Evolutionary conservation across 2,797 vertebrate genomes (phyloP), one percentile per base, ranked within the genome.

Genomic region (Sebastes nivosus): DNA sequence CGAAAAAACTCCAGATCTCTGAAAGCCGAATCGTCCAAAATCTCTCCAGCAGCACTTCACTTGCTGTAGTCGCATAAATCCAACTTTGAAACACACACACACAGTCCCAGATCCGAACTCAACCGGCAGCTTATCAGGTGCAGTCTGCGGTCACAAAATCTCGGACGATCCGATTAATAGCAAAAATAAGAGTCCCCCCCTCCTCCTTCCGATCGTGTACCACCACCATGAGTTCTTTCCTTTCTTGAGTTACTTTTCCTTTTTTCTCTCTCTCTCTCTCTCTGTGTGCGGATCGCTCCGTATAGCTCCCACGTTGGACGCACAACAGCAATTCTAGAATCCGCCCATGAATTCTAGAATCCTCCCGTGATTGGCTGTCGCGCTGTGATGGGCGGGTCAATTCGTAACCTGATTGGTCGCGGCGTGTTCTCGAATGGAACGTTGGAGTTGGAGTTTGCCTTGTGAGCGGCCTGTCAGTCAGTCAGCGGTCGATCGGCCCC

Each of bases 221-320:
- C 72, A 81, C 87, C 91, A 91, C 87, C 87, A 82, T 85, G 87
- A 93, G 87, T 94, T 94, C 94, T 95, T 86, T 83, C 92, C 93
- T 88, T 83, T 88, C 85, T 87, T 83, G 76, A 89, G 36, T 89
- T 93, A 92, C 90, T 93, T 94, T 92, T 93, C 85, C 88, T 88
- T 92, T 93, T 92, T 66, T 38, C 22, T 36, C 59, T 22, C 78
- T 67, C 27, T 27, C 27, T 32, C 29, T 32, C 30, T 38, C 13
- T 38, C 12, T 38, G 5, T 38, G 36, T 10, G 22, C 10, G 79
- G 81, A 80, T 79, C 82, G 85, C 24, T 91, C 81, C 88, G 75
- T 85, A 90, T 42, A 42, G 38, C 90, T 96, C 96, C 97, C 97
- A 97, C 96, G 96, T 97, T 97, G 96, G 96, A 94, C 59, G 88